Conservation (phyloP, 2,797 vertebrate species). For the Nasua narica region DNA sequence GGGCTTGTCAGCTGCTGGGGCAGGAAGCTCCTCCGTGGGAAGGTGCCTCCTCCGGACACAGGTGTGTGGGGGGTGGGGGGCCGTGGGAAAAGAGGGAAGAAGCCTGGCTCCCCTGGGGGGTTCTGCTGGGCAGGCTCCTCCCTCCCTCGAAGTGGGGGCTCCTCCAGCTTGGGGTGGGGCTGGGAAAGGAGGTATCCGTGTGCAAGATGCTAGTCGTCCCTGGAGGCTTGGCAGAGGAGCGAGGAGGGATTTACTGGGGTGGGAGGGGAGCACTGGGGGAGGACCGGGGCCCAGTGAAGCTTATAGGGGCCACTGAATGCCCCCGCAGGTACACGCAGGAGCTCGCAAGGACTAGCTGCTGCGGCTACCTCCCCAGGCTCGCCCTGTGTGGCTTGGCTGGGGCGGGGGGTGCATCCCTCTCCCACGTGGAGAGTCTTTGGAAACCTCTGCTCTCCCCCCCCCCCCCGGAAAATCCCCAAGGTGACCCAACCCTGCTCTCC, state of each 20-base stretch:
- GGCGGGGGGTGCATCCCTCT: not conserved
- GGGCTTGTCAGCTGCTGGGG: constrained; percentile 68
- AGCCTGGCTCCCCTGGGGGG: not conserved
- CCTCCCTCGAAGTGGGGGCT: not conserved
- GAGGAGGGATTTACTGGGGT: not conserved
- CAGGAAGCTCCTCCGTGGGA: constrained; percentile 71
- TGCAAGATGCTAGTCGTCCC: not conserved
- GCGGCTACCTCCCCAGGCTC: not conserved
- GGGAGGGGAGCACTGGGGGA: not conserved
- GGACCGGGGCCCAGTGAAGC: not conserved
- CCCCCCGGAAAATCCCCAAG: not conserved
- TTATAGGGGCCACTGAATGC: not conserved
- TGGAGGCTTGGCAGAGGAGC: not conserved
- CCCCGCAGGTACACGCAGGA: not conserved
- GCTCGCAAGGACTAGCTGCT: not conserved
- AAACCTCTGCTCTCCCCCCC: not conserved
- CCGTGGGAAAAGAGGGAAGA: not conserved
- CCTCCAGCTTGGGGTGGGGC: not conserved
- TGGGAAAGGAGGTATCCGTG: not conserved
- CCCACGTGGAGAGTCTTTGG: not conserved
- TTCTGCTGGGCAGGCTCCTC: not conserved
- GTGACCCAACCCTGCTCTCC: not conserved
- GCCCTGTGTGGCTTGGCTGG: not conserved
- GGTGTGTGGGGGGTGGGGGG: constrained; percentile 59
- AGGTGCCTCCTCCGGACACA: constrained; percentile 75